A percentile compares a stretch with the other conserved stretches of the same genome.
Evolutionary conservation across 1,140 invertebrate genomes (phyloP).

Genomic region (Scaptomyza montana): DNA sequence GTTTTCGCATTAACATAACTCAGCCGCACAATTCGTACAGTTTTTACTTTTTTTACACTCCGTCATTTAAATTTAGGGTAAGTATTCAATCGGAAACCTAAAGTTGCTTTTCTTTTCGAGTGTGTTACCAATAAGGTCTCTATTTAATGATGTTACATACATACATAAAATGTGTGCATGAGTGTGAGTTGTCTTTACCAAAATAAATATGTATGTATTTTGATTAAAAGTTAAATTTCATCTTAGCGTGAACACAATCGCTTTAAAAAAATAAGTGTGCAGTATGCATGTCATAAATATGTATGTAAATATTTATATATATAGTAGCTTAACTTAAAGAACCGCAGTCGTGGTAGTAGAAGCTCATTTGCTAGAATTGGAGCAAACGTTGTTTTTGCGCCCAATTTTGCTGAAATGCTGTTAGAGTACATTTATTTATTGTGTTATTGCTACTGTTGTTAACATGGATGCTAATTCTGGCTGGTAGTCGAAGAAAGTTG

Average conservation of each 20-base stretch:
- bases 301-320: slow-evolving; percentile 22
- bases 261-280: slow-evolving; percentile 26
- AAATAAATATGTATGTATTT: slow-evolving; percentile 61
- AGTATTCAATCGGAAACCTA: slow-evolving; percentile 40
- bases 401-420: slow-evolving; percentile 51
- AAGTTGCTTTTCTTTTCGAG: slow-evolving; percentile 26
- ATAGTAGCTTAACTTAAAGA: slow-evolving; percentile 69
- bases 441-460: slow-evolving; percentile 61
- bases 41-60: slow-evolving; percentile 48
- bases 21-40: slow-evolving; percentile 58
- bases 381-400: slow-evolving; percentile 33
- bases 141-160: slow-evolving; percentile 56
- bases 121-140: slow-evolving; percentile 24
- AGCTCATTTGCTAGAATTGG: slow-evolving; percentile 7
- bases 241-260: slow-evolving; percentile 45
- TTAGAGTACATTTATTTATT: slow-evolving; percentile 62
- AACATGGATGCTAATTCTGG: slow-evolving; percentile 24
- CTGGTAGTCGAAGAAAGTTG: slow-evolving; percentile 40
- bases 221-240: slow-evolving; percentile 65
- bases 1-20: slow-evolving; percentile 78
- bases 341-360: slow-evolving; percentile 64
- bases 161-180: slow-evolving; percentile 25
- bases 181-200: slow-evolving; percentile 37
- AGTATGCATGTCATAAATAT: slow-evolving; percentile 41
- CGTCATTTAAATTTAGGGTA: slow-evolving; percentile 17